Base-by-base conservation (phyloP, 2,888 invertebrate species). In the Therioaphis trifolii region DNA sequence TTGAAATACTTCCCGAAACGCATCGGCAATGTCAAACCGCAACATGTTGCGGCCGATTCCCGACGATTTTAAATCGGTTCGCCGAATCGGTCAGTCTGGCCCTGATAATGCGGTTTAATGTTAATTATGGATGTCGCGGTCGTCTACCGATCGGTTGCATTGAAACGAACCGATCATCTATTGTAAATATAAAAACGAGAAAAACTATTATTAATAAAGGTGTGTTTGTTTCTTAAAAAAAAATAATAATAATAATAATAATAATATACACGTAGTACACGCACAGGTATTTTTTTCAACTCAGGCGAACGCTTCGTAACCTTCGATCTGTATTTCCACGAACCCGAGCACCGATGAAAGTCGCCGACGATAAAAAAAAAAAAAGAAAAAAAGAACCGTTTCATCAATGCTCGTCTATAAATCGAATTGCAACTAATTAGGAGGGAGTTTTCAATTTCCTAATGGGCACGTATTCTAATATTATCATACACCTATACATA, bases 171-270 rank as follows among this genome's bases (percentile, higher is more conserved):
- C 24, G 49, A 29, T 46, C 35, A 35, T 12, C 21, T 55, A 21
- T 4, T 55, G 9, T 61, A 63, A 29, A 24, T 18, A 24, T 24
- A 46, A n/a, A 27, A 43, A 58, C 9, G 43, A 61, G 27, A 35
- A 24, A n/a, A 77, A n/a, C n/a, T n/a, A 77, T 35, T 35, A 66
- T 49, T 49, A 66, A 66, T 66, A 77, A 77, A 77, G 66, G 77
- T 29, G 66, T 66, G 77, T 66, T 66, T 52, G 66, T 66, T 78
- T 55, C 66, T 78, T 52, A 40, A 68, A 68, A 78, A 66, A 49
- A 52, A 12, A 24, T 43, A 40, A 52, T 46, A 46, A 46, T 21
- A 76, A 58, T 24, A 71, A 52, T 29, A 72, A 12, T 66, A 27
- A 43, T 24, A 24, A 24, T 14, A 43, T 43, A 68, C n/a, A 21